Conservation (phyloP, 1,140 invertebrate species). For the Chelonus insularis region DNA sequence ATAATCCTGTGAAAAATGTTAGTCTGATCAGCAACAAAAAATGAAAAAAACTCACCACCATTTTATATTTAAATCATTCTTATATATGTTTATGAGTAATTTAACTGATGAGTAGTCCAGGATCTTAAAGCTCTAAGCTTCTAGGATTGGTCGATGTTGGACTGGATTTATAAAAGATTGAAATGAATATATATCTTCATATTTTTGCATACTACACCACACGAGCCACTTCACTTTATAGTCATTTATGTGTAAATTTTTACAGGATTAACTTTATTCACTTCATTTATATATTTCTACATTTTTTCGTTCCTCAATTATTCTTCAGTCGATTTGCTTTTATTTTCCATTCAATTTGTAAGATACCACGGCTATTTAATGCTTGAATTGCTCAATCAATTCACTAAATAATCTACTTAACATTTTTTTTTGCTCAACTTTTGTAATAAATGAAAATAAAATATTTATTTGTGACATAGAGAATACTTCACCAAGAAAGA, state of each 20-base stretch:
- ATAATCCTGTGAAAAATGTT: too few relatives aligned
- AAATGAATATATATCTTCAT: slow-evolving; percentile 15
- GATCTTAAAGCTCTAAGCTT: neutral
- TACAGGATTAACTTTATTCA: too few relatives aligned
- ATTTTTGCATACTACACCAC: slow-evolving; percentile 4
- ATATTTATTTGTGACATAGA: too few relatives aligned
- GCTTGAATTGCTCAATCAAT: too few relatives aligned
- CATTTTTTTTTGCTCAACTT: too few relatives aligned
- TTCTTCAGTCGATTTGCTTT: neutral
- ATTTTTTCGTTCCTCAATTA: neutral
- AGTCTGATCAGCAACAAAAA: too few relatives aligned
- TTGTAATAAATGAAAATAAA: too few relatives aligned
- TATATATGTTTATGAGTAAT: neutral
- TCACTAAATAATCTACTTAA: too few relatives aligned
- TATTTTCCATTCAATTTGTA: slow-evolving; percentile 13
- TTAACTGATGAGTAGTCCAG: neutral
- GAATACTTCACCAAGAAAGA: too few relatives aligned
- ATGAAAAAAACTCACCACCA: neutral
- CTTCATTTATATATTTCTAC: neutral
- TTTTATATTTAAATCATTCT: neutral
- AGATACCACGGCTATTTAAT: too few relatives aligned
- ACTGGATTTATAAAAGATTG: neutral
- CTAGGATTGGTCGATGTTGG: slow-evolving; percentile 3
- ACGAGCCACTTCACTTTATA: slow-evolving; percentile 6
- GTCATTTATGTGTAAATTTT: neutral